Evolutionary conservation across 2,797 vertebrate genomes (phyloP), one percentile per base, ranked within the genome.

Genomic region (Sebastes dallii): DNA sequence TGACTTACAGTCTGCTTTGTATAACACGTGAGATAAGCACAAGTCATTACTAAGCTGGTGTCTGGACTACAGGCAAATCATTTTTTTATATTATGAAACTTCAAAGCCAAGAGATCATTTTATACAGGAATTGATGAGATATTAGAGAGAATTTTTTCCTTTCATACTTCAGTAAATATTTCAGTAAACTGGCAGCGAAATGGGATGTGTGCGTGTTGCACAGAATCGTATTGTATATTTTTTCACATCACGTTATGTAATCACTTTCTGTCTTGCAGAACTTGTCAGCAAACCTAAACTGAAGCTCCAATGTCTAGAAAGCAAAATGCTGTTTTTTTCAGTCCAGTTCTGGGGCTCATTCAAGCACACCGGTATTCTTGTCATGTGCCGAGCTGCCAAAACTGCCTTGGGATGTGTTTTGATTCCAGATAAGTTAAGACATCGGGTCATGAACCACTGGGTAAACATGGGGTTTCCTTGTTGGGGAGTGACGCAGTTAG

Each of bases 381-480:
- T 81, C 77, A 66, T 69, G 74, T 30, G 54, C 62, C 5, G 58
- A 58, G 46, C 77, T 61, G 66, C 62, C 72, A 66, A 80, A 84
- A 70, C 34, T 2, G 46, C 79, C 82, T 30, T 50, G 36, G 76
- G 71, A 66, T 42, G 64, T 71, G 59, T 82, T 88, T 71, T 77
- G 72, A 89, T 68, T 71, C 2, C 54, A 75, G 66, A 71, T 77
- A 82, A 86, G 54, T 72, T 71, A 69, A 89, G 66, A 80, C 75
- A 74, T 72, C 58, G 46, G 68, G 68, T 77, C 73, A 61, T 77
- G 42, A 88, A 82, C 76, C 54, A 16, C 2, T 0, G 75, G 42
- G 86, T 88, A 93, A 93, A 93, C 84, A 88, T 79, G 91, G 91
- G 92, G 81, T 91, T 92, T 91, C 91, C 90, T 92, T 61, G 27